Evolutionary conservation across 2,888 invertebrate genomes (phyloP).

Genomic region (Drosophila cracens): DNA sequence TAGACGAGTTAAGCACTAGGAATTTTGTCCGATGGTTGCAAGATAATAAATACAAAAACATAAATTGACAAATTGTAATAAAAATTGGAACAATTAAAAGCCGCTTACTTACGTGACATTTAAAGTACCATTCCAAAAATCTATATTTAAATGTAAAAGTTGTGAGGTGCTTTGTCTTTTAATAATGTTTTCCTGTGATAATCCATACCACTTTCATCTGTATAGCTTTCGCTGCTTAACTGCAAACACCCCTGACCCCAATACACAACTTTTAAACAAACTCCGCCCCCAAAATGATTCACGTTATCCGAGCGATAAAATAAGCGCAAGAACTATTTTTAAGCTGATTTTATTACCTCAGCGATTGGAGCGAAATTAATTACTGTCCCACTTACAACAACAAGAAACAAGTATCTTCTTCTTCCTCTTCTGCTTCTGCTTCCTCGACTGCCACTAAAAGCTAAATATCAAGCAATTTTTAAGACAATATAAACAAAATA

Average conservation of each 20-base stretch:
- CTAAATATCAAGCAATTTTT: conserved; percentile 53
- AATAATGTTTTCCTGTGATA: conserved; percentile 4
- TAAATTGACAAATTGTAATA: not conserved
- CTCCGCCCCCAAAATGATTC: conserved; percentile 40
- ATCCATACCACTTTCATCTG: conserved; percentile 45
- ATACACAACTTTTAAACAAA: conserved; percentile 54
- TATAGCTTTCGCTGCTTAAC: conserved; percentile 15
- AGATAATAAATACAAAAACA: not conserved
- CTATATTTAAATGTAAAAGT: not conserved
- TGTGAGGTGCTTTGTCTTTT: conserved; percentile 7
- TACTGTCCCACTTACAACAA: conserved; percentile 53
- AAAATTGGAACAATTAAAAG: not conserved
- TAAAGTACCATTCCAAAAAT: not conserved
- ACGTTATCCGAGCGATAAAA: conserved; percentile 38
- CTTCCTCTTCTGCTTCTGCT: conserved; percentile 5
- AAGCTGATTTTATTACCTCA: conserved; percentile 49
- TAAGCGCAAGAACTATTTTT: conserved; percentile 35
- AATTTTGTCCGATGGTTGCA: not conserved
- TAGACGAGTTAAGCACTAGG: too few relatives aligned
- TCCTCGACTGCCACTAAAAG: not conserved
- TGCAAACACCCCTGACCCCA: conserved; percentile 58
- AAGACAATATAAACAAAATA: conserved; percentile 71
- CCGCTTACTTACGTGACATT: not conserved
- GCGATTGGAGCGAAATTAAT: conserved; percentile 65
- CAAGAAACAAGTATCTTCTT: conserved; percentile 27